phyloP scores from a whole-genome alignment of 2,797 vertebrate species.

The Spinus olivaceus region DNA sequence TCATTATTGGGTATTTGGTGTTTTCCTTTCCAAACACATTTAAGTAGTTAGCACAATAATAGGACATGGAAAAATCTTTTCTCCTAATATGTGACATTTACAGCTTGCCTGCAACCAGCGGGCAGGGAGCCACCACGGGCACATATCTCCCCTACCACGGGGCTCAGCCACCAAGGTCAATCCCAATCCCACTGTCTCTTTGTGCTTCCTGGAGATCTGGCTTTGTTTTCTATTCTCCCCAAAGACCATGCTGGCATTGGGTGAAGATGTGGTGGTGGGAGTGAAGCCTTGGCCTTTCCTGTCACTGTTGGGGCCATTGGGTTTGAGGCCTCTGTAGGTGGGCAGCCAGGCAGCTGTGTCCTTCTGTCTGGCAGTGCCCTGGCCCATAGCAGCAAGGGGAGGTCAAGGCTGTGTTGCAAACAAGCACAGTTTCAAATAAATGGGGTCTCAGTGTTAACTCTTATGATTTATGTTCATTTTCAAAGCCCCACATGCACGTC shows the following conservation, averaged over 20 bases:
- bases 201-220: fast-evolving
- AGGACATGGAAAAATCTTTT: not conserved
- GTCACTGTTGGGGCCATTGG: fast-evolving
- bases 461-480: not conserved
- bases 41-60: not conserved
- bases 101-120: not conserved
- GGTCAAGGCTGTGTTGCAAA: not conserved
- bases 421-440: not conserved
- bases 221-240: not conserved
- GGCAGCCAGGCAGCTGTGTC: not conserved
- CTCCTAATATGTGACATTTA: not conserved
- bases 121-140: not conserved
- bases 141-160: not conserved
- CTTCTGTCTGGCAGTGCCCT: fast-evolving
- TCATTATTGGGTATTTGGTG: not conserved
- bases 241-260: fast-evolving
- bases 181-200: not conserved
- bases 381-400: not conserved
- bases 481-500: not conserved
- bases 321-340: not conserved
- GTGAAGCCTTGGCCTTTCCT: not conserved
- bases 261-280: fast-evolving
- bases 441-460: not conserved
- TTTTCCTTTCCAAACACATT: not conserved
- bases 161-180: not conserved